Conservation (phyloP, 2,888 invertebrate genomes). For the Hirtodrosophila histrioides region DNA sequence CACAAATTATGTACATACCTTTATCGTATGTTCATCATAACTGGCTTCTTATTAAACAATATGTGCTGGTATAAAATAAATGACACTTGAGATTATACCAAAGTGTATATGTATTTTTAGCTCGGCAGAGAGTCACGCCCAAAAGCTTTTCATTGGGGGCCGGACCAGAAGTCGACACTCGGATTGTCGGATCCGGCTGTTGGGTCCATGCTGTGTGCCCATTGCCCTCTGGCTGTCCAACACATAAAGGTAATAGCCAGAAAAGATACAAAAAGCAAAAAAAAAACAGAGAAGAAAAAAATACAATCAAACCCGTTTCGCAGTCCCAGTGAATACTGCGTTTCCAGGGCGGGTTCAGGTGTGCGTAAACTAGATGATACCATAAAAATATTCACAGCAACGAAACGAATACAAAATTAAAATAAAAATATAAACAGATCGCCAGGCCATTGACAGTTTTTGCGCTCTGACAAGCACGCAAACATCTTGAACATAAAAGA, state of each 20-base stretch:
- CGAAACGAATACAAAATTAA: slow-evolving; percentile 22
- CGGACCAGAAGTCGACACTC: slow-evolving; percentile 31
- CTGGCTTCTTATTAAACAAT: background rate
- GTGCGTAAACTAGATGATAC: slow-evolving; percentile 68
- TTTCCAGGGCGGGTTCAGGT: slow-evolving; percentile 21
- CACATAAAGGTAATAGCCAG: background rate
- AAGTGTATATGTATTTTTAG: slow-evolving; percentile 36
- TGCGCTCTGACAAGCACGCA: slow-evolving; percentile 41
- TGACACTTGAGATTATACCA: slow-evolving; percentile 13
- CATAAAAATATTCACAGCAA: slow-evolving; percentile 54
- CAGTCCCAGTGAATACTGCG: background rate
- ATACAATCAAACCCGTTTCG: slow-evolving; percentile 41
- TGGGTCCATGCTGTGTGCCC: slow-evolving; percentile 6
- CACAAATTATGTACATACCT: slow-evolving; percentile 10
- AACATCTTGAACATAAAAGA: slow-evolving; percentile 36
- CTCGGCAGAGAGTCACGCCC: slow-evolving; percentile 26
- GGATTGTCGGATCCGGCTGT: slow-evolving; percentile 9
- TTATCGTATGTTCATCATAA: background rate
- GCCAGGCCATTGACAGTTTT: slow-evolving; percentile 57
- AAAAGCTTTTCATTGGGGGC: slow-evolving; percentile 33
- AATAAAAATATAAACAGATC: slow-evolving; percentile 25
- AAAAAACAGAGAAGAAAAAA: background rate
- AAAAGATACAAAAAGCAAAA: background rate
- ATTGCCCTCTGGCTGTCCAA: slow-evolving; percentile 9
- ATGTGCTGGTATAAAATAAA: slow-evolving; percentile 13